Base-by-base conservation (phyloP, 2,113 vertebrate genomes). In the Ptychochromis oligacanthus region DNA sequence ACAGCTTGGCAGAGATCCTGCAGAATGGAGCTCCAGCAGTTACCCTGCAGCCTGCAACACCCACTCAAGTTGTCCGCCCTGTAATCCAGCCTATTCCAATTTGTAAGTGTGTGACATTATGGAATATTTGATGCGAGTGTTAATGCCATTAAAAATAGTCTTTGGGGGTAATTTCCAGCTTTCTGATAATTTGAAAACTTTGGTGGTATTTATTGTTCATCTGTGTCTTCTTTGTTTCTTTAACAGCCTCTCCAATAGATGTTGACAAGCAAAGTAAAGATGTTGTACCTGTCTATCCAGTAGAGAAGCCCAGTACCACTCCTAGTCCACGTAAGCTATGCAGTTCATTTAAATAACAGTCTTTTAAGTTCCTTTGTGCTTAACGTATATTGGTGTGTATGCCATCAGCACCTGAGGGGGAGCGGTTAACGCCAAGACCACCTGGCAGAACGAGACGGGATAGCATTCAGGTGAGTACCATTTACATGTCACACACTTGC, bases 1-100 rank as follows among this genome's bases (percentile, higher is more conserved):
- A 90, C 0, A n/a, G 46, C 0, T 87, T 99, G 0, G 95, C 94
- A 0, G 92, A 94, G 3, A 55, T 96, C 24, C 94, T 99, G 49
- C 78, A 76, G 6, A 77, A 49, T 1, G 94, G 88, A 20, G 83
- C 81, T 0, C 26, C 93, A 57, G 1, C 64, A 15, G 22, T 64
- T 82, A 77, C 70, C 0, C 20, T 91, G 24, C 65, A 78, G 5
- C 85, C 88, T 11, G 58, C 64, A 13, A 72, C 75, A 11, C 84
- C 93, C 18, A 54, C 55, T 34, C 34, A 61, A 40, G 49, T 34
- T 2, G 34, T 28, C 26, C 89, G 58, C 12, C 90, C 91, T 54
- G 56, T 58, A 13, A 2, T 92, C 61, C 67, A 82, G 38, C 94
- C 94, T 58, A 88, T 93, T 46, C 93, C 92, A 59, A 26, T 90